phyloP scores from a whole-genome alignment of 2,888 invertebrate genomes.

The Merodon equestris region DNA sequence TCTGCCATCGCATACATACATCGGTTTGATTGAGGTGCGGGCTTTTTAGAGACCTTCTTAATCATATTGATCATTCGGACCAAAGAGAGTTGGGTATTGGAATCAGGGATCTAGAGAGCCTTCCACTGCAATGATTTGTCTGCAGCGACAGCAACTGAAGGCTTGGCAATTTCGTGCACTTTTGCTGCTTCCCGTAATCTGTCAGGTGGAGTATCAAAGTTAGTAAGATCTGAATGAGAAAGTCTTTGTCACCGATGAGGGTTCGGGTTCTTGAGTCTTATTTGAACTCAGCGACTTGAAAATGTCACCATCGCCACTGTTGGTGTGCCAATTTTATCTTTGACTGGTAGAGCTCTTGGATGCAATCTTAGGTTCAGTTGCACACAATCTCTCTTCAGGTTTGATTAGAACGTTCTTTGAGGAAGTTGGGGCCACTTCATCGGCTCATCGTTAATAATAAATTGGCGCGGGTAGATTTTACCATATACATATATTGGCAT shows the following conservation, averaged over 20 bases:
- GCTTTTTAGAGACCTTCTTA: constrained; percentile 32
- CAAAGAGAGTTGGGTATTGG: constrained; percentile 32
- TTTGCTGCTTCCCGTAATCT: constrained; percentile 1
- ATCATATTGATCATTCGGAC: constrained; percentile 55
- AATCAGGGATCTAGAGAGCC: constrained; percentile 1
- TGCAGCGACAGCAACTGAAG: too few species aligned
- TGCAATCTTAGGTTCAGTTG: too few species aligned
- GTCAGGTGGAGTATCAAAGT: constrained; percentile 37
- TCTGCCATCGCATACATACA: too few species aligned
- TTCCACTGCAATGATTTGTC: neutral
- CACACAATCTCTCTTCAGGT: constrained; percentile 84
- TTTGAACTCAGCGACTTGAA: constrained; percentile 12
- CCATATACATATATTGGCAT: too few species aligned
- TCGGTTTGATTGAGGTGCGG: too few species aligned
- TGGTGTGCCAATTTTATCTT: constrained; percentile 7
- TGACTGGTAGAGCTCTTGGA: neutral
- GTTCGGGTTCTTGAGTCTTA: neutral
- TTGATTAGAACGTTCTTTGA: constrained; percentile 71
- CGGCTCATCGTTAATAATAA: too few species aligned
- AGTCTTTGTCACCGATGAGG: constrained; percentile 8
- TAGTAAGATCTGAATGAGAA: constrained; percentile 35
- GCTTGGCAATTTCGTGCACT: too few species aligned
- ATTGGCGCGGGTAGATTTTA: too few species aligned
- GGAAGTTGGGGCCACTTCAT: neutral
- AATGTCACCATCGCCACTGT: constrained; percentile 12